Evolutionary conservation across 2,888 invertebrate genomes (phyloP), one percentile per base, ranked within the genome.

Genomic region (Parasteatoda lunata): DNA sequence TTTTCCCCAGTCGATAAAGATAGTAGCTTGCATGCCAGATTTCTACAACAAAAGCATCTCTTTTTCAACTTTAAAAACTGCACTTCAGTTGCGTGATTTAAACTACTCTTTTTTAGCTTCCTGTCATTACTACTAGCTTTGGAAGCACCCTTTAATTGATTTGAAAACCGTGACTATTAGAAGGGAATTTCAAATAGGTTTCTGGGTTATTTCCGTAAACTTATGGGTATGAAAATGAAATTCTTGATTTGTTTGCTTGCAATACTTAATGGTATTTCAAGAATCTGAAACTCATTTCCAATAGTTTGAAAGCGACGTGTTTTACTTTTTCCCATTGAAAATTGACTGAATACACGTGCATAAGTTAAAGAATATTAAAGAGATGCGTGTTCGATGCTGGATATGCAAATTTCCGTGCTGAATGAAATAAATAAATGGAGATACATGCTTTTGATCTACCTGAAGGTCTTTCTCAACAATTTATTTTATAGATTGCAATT

Each of bases 1-100:
- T 82, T 70, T 82, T 70, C 59, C 69, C 30, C 79, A 59, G 66
- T 77, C 71, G 77, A 72, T 72, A 51, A 76, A 70, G 76, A 47
- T 15, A 69, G 13, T 30, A 7, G 15, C 45, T 69, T 54, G 54
- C 54, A 54, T 54, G 54, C 54, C 54, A 54, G 54, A 30, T 30
- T 4, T 54, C 54, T 13, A 54, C 3, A 8, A 54, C 54, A 8
- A 54, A 13, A 54, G 9, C 13, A 9, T 54, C 54, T 54, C 54
- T 13, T 54, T 54, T 54, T 54, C 54, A 54, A 13, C 54, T 54
- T 54, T 54, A 54, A 4, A 30, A 54, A 54, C 54, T 54, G 54
- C 54, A 13, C 13, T 54, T 13, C 54, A 8, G 13, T 54, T 54
- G 72, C 72, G 72, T 72, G 72, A 80, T 72, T 80, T 13, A 48